A percentile compares a stretch with the other conserved stretches of the same genome.
Evolutionary conservation across 1,140 invertebrate genomes (phyloP).

Genomic region (Drosophila hydei): DNA sequence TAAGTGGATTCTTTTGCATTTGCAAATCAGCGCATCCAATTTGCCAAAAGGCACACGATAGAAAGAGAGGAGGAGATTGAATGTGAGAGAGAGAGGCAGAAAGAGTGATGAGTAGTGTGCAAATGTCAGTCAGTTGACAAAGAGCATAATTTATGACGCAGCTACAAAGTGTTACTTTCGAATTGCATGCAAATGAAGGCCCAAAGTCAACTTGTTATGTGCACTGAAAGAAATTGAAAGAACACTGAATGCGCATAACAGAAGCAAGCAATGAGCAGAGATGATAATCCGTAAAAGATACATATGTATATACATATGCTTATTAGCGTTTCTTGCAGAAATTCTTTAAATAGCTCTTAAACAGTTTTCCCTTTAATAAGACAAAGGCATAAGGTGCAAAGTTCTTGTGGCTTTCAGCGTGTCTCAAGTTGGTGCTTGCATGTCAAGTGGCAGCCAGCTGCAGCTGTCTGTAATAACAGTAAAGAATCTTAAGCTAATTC

Average conservation of each 20-base stretch:
- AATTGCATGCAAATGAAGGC: slow-evolving; percentile 62
- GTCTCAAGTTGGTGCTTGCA: neutral
- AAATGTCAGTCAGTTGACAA: slow-evolving; percentile 26
- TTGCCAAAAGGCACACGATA: no score
- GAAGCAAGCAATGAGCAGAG: no score
- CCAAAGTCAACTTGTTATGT: slow-evolving; percentile 1
- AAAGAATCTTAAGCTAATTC: slow-evolving; percentile 58
- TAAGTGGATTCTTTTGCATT: slow-evolving; percentile 57
- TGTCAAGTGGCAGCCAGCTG: slow-evolving; percentile 1
- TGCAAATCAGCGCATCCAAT: slow-evolving; percentile 41
- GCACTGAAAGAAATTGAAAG: slow-evolving; percentile 15
- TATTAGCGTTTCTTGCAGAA: neutral
- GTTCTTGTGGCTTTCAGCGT: neutral
- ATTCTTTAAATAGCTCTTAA: neutral
- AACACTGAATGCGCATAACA: neutral
- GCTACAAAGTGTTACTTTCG: slow-evolving; percentile 46
- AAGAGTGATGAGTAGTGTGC: neutral
- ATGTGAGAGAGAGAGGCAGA: neutral
- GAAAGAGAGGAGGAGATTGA: neutral
- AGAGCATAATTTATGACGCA: slow-evolving; percentile 65
- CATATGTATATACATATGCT: neutral
- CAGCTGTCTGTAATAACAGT: slow-evolving; percentile 14
- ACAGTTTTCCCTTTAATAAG: neutral
- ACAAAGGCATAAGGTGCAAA: neutral
- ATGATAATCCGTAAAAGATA: no score